Evolutionary conservation across 2,113 vertebrate species (phyloP).

Genomic region (Gallinago media): DNA sequence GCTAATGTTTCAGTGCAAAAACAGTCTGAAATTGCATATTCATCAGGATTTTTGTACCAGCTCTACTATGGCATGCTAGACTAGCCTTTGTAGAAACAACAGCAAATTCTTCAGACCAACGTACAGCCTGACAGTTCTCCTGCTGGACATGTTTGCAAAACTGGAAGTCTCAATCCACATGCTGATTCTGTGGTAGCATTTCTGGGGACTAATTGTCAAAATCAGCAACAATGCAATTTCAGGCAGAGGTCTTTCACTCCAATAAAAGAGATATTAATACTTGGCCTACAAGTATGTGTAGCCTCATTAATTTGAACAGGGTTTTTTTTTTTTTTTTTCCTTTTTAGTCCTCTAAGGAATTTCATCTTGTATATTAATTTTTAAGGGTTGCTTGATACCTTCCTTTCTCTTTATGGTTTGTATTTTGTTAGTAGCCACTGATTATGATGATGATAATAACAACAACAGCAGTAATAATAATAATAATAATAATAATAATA

Average conservation of each 20-base stretch:
- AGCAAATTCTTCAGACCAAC: not conserved
- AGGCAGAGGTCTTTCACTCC: not conserved
- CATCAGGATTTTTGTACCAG: not conserved
- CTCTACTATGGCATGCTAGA: not conserved
- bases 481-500: no score
- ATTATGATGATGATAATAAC: no score
- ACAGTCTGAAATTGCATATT: not conserved
- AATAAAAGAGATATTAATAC: not conserved
- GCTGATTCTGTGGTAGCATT: not conserved
- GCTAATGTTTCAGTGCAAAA: not conserved
- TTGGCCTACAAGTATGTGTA: not conserved
- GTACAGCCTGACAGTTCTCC: not conserved
- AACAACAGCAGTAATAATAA: no score
- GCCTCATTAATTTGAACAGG: not conserved
- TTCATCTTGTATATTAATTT: not conserved
- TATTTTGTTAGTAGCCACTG: not conserved
- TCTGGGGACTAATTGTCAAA: not conserved
- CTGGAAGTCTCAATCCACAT: not conserved
- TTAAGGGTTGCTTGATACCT: not conserved
- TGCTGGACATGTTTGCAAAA: not conserved
- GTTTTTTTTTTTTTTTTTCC: not conserved
- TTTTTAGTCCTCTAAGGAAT: not conserved
- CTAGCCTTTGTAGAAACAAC: not conserved
- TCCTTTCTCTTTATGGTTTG: not conserved
- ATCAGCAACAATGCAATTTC: not conserved